phyloP scores from a whole-genome alignment of 1,140 invertebrate genomes.

The Drosophila ficusphila region DNA sequence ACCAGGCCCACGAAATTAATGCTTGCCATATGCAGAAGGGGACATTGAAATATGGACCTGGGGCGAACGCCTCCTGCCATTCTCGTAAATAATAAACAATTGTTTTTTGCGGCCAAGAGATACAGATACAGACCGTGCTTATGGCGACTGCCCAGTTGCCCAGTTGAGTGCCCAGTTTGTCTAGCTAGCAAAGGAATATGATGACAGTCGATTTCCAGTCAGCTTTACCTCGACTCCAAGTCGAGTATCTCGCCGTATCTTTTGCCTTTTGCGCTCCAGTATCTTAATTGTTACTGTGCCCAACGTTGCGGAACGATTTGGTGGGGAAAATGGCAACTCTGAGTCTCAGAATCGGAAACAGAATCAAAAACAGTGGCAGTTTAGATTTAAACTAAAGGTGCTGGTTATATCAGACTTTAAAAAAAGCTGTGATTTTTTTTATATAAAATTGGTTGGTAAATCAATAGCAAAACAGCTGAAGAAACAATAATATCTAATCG shows the following conservation, averaged over 20 bases:
- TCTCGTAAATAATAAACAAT: slow-evolving; percentile 40
- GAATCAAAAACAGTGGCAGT: background rate
- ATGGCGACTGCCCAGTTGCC: background rate
- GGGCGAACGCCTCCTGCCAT: slow-evolving; percentile 20
- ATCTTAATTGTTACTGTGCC: slow-evolving; percentile 62
- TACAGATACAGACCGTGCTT: background rate
- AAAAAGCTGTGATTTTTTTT: no score
- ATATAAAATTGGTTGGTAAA: no score
- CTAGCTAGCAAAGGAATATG: slow-evolving; percentile 12
- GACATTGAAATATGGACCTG: slow-evolving; percentile 41
- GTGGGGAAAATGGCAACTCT: slow-evolving; percentile 48
- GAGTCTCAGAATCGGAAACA: slow-evolving; percentile 6
- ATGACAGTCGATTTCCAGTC: slow-evolving; percentile 2
- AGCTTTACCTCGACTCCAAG: slow-evolving; percentile 1
- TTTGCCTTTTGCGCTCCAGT: slow-evolving; percentile 48
- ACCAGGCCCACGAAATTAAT: slow-evolving; percentile 4
- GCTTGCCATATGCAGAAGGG: slow-evolving; percentile 18
- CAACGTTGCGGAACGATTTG: slow-evolving; percentile 58
- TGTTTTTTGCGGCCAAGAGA: slow-evolving; percentile 15
- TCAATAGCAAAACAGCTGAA: background rate
- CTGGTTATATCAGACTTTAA: no score
- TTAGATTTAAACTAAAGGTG: background rate
- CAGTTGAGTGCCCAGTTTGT: slow-evolving; percentile 1
- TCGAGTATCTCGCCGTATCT: slow-evolving; percentile 23
- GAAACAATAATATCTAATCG: background rate